These are phyloP conservation scores for Eucera pruinosa DNA, from an alignment of 2,888 invertebrate genomes.

Conservation along the genomic window DNA sequence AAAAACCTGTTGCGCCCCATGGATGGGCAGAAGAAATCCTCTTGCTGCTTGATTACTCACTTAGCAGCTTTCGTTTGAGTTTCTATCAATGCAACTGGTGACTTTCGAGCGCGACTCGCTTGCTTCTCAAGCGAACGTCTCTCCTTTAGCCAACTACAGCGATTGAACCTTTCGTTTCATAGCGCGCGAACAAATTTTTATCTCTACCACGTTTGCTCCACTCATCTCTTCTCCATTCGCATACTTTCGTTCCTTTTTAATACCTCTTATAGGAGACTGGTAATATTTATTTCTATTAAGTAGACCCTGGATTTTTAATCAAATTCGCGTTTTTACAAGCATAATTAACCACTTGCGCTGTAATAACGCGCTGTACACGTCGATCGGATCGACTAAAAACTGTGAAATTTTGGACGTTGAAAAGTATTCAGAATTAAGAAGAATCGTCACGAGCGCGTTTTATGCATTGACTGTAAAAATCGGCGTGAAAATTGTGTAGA, in stretches of 20 bases:
- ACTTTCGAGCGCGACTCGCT: constrained; percentile 56
- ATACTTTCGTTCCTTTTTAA: not conserved
- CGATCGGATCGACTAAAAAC: no score
- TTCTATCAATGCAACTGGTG: constrained; percentile 59
- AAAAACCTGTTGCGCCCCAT: constrained; percentile 50
- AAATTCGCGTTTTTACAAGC: no score
- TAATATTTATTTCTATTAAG: no score
- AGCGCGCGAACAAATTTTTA: not conserved
- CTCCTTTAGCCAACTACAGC: not conserved
- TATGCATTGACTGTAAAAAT: no score
- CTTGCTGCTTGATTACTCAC: constrained; percentile 61
- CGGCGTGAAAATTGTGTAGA: no score
- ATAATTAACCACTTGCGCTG: no score
- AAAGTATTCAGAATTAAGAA: no score
- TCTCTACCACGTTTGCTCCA: not conserved
- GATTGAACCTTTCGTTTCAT: not conserved
- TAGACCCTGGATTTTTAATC: no score
- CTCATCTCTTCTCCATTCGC: no score
- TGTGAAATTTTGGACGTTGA: no score
- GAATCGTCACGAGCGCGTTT: no score
- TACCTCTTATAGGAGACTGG: not conserved
- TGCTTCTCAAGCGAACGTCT: constrained; percentile 37
- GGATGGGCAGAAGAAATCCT: constrained; percentile 56
- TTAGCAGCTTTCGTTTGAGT: constrained; percentile 72
- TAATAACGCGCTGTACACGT: no score